Percentiles rank a stretch among this genome's conserved stretches.
phyloP scores from a whole-genome alignment of 2,113 vertebrate species.

The Numida meleagris region DNA sequence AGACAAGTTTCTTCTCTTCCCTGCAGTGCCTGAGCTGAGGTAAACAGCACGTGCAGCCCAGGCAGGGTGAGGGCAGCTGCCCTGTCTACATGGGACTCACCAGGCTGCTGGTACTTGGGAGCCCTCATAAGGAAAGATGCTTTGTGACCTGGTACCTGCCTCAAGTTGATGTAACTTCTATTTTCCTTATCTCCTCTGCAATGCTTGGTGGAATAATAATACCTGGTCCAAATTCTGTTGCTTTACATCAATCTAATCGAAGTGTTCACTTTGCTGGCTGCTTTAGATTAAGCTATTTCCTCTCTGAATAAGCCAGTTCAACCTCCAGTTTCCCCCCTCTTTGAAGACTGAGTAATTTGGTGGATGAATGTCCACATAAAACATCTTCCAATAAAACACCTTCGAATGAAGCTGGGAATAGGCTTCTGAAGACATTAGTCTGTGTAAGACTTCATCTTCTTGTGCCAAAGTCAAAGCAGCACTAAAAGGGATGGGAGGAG shows the following conservation, averaged over 20 bases:
- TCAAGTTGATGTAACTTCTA: background rate
- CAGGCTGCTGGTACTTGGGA: background rate
- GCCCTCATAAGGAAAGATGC: background rate
- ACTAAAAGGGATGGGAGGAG: background rate
- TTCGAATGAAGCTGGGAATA: background rate
- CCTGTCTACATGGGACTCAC: background rate
- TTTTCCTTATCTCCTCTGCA: slow-evolving; percentile 27
- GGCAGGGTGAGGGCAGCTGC: background rate
- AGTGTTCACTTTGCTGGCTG: slow-evolving; percentile 37
- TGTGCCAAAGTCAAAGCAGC: slow-evolving; percentile 7
- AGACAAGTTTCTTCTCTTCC: background rate
- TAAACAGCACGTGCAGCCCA: background rate
- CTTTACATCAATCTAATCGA: slow-evolving; percentile 24
- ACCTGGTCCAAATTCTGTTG: slow-evolving; percentile 1
- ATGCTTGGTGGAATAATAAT: slow-evolving; percentile 31
- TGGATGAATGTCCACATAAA: slow-evolving; percentile 25
- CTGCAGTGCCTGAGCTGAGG: background rate
- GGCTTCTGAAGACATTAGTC: background rate
- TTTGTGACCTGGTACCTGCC: background rate
- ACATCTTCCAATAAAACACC: background rate
- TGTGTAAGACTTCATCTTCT: background rate
- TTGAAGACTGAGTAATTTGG: background rate
- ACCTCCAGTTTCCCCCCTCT: background rate
- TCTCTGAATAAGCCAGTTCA: background rate
- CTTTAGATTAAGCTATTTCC: slow-evolving; percentile 16